These are phyloP conservation scores for Notodonta dromedarius DNA, from an alignment of 2,888 invertebrate genomes.

Conservation along the genomic window DNA sequence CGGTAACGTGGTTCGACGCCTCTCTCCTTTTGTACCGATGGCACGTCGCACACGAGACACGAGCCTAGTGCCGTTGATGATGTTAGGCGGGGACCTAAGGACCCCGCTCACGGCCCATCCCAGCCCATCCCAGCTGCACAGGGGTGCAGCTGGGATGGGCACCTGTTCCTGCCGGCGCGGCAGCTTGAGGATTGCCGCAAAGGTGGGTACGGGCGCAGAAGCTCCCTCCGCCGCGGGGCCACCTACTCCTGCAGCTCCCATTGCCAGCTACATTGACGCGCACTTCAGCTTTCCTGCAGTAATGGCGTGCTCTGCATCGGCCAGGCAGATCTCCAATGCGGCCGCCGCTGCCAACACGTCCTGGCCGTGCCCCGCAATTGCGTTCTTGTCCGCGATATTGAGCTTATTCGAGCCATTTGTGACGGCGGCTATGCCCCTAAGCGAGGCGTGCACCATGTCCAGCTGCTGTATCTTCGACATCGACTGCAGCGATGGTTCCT, in stretches of 20 bases:
- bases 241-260: neutral
- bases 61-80: no score
- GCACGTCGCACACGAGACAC: no score
- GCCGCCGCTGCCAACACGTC: neutral
- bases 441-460: neutral
- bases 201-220: neutral
- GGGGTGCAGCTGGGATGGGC: neutral
- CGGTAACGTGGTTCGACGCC: no score
- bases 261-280: neutral
- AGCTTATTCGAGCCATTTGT: neutral
- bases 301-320: neutral
- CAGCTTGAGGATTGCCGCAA: neutral
- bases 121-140: no score
- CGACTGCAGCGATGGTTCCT: no score
- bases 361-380: neutral
- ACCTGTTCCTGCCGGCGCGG: neutral
- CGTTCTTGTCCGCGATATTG: neutral
- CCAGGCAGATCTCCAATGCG: neutral
- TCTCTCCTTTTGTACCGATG: no score
- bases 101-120: no score
- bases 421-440: neutral
- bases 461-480: neutral
- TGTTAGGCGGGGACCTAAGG: no score
- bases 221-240: no score
- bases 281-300: neutral